Evolutionary conservation across 2,797 vertebrate genomes (phyloP), one percentile per base, ranked within the genome.

Genomic region (Thripadectes ignobilis): DNA sequence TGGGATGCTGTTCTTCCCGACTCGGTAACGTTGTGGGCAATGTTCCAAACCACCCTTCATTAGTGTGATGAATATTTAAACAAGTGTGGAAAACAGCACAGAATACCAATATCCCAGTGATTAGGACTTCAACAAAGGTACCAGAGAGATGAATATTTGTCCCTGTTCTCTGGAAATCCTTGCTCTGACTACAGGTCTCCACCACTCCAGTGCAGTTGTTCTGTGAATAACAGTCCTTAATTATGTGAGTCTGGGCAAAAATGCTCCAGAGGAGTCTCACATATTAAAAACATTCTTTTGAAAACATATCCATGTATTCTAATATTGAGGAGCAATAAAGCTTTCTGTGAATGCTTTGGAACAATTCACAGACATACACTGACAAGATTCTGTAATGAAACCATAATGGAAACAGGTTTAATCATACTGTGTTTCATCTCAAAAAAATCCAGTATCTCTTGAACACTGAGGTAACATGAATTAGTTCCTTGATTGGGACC

Each of bases 61-160:
- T 80, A 89, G 32, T 67, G 71, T 85, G 78, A 85, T 94, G 74
- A 74, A 92, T 88, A 89, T 89, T 95, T 85, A 61, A 91, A 84
- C 51, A 26, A 49, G 11, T 16, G 20, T 14, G 55, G 38, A 32
- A 87, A 82, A 39, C 73, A 48, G 41, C 38, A 57, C 38, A 67
- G 87, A 89, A 93, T 91, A 55, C 48, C 34, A 88, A 85, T 54
- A 71, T 79, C 41, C 29, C 52, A 67, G 52, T 0, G 0, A 49
- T 52, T 54, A 83, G 29, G 21, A 38, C 32, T 82, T 79, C 52
- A 59, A 71, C 19, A 74, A 52, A 89, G 38, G 20, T 58, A 7
- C 3, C 5, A 51, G 7, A 79, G 11, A 45, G 39, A 45, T 11
- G 14, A 7, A 12, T 62, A 48, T 52, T 79, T 65, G 16, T 73